Evolutionary conservation across 1,140 invertebrate genomes (phyloP).

Genomic region (Drosophila takahashii): DNA sequence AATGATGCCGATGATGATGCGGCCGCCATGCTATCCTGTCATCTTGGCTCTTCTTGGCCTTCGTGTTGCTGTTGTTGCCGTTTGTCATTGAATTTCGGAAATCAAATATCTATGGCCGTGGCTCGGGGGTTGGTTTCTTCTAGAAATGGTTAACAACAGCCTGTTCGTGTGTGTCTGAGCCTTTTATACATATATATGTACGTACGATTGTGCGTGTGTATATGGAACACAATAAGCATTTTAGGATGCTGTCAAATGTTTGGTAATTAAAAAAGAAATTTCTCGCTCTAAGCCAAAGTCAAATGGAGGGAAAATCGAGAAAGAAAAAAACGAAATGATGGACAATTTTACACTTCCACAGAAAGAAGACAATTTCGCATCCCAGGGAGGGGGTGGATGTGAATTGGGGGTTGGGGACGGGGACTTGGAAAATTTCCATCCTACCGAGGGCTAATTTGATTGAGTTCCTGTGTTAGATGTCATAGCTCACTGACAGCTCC

Average conservation of each 20-base stretch:
- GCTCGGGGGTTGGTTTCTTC: constrained; percentile 66
- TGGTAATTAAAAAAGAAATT: constrained; percentile 74
- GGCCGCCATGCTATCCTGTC: constrained; percentile 64
- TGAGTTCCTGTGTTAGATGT: constrained; percentile 76
- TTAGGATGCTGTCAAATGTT: constrained; percentile 79
- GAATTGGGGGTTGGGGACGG: background rate
- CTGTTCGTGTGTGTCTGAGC: background rate
- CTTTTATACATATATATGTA: background rate
- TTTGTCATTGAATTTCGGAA: constrained; percentile 66
- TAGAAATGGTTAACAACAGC: constrained; percentile 67
- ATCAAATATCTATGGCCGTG: constrained; percentile 75
- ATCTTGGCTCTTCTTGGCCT: constrained; percentile 18
- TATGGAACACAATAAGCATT: constrained; percentile 69
- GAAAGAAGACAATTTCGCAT: constrained; percentile 17
- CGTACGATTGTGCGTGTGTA: constrained; percentile 32
- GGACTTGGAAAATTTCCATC: constrained; percentile 27
- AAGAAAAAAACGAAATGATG: constrained; percentile 3
- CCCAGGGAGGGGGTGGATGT: background rate
- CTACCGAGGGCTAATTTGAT: constrained; percentile 68
- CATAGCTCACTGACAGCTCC: constrained; percentile 16
- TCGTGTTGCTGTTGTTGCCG: constrained; percentile 23
- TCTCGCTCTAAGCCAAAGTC: constrained; percentile 25
- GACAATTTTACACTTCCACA: constrained; percentile 53
- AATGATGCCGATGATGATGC: constrained; percentile 52
- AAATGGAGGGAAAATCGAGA: constrained; percentile 1